phyloP scores from a whole-genome alignment of 2,888 invertebrate genomes.

The Mythimna lalbum region DNA sequence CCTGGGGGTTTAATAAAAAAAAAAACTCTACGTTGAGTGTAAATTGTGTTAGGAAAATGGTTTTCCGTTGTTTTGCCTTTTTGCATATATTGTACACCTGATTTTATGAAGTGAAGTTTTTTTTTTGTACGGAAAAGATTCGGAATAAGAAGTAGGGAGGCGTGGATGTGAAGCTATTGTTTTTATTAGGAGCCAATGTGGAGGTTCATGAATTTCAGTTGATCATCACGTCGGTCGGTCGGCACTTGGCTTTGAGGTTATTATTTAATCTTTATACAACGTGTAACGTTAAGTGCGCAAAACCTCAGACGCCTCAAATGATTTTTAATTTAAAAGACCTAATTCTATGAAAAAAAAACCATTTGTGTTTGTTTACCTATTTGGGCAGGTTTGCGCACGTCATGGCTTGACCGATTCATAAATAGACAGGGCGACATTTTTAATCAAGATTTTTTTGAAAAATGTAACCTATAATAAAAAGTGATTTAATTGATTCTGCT shows the following conservation, averaged over 20 bases:
- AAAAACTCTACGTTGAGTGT: constrained; percentile 72
- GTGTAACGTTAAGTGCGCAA: no score
- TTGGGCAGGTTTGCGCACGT: no score
- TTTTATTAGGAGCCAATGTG: constrained; percentile 22
- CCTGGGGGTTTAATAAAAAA: constrained; percentile 77
- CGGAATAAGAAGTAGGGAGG: constrained; percentile 18
- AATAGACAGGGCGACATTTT: no score
- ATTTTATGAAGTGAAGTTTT: constrained; percentile 54
- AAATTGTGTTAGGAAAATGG: constrained; percentile 74
- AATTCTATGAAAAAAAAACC: no score
- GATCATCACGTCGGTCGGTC: neutral
- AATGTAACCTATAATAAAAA: no score
- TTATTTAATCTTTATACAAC: no score
- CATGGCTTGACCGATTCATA: no score
- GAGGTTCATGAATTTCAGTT: constrained; percentile 8
- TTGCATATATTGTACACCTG: constrained; percentile 62
- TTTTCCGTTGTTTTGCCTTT: constrained; percentile 64
- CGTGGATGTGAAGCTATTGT: constrained; percentile 17
- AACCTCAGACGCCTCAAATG: no score
- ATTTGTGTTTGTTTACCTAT: no score
- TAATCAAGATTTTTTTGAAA: no score
- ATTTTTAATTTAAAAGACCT: no score
- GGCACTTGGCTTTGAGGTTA: neutral
- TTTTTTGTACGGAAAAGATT: constrained; percentile 35
- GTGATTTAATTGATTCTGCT: no score